These are phyloP conservation scores for Desoria tigrina DNA, from an alignment of 2,888 invertebrate genomes.

Conservation along the genomic window DNA sequence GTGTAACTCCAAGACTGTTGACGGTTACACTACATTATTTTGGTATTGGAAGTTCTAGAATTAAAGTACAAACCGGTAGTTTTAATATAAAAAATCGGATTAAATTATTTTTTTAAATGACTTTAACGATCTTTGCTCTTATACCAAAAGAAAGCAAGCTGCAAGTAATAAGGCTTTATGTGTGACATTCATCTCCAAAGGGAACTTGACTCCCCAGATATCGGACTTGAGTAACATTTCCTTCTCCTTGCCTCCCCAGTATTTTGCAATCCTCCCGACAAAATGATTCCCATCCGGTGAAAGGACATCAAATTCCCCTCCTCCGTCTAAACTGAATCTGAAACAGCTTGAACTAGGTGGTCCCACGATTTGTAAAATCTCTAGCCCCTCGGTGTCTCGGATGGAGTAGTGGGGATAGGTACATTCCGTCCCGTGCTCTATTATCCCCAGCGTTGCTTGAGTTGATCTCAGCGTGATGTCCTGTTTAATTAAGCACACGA, in stretches of 20 bases:
- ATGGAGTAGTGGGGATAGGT: slow-evolving; percentile 38
- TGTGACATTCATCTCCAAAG: slow-evolving; percentile 41
- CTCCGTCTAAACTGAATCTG: slow-evolving; percentile 33
- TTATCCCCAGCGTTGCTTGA: slow-evolving; percentile 40
- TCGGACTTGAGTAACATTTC: slow-evolving; percentile 37
- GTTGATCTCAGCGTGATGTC: slow-evolving; percentile 43
- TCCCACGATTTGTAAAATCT: slow-evolving; percentile 40
- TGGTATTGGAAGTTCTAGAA: slow-evolving; percentile 45
- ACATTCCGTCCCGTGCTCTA: slow-evolving; percentile 47
- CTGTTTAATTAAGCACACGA: slow-evolving; percentile 24
- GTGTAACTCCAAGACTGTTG: too few species aligned
- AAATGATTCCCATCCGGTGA: slow-evolving; percentile 30
- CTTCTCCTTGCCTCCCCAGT: slow-evolving; percentile 45
- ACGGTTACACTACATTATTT: slow-evolving; percentile 20
- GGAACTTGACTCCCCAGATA: slow-evolving; percentile 48
- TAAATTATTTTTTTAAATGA: background rate
- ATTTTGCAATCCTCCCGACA: slow-evolving; percentile 47
- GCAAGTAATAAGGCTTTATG: slow-evolving; percentile 43
- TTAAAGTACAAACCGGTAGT: slow-evolving; percentile 2
- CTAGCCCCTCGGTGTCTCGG: slow-evolving; percentile 40
- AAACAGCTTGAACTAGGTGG: slow-evolving; percentile 37
- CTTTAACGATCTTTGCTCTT: background rate
- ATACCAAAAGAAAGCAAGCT: slow-evolving; percentile 43
- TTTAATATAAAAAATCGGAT: too few species aligned
- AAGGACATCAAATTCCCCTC: slow-evolving; percentile 40